Base-by-base conservation (phyloP, 1,140 invertebrate species). In the Tetramorium parvispinum region DNA sequence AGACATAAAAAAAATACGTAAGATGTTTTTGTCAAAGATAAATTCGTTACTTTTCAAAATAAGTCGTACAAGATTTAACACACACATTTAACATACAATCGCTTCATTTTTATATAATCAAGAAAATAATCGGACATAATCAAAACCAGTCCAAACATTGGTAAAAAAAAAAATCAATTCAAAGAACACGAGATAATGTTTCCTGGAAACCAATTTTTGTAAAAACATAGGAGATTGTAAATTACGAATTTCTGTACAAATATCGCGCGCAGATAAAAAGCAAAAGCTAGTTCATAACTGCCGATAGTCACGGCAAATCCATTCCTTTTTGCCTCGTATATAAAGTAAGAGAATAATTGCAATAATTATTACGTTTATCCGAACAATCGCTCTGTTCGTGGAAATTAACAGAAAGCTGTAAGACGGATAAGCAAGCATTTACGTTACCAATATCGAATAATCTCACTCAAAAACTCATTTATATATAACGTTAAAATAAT, bases 371-470 rank as follows among this genome's bases (percentile, higher is more conserved):
- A 18, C 18, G 37, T 43, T 73, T 82, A 57, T 71, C 24, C 24
- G 53, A 32, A 24, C 11, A 55, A 82, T 57, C 27, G 11, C 16
- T 71, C 51, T 21, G 16, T 70, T 81, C n/a, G 10, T 40, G 32
- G 21, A 71, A 43, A 71, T 82, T 73, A 82, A 82, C 37, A 73
- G 66, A 51, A 71, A 82, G 18, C 65, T 71, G 2, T 21, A 8
- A 70, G 32, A 37, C 4, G 43, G 18, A n/a, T 16, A 51, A 2
- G 24, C 37, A 21, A n/a, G 16, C 40, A 18, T 32, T 57, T 32
- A 32, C 32, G 3, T 32, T 11, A 73, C 2, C 24, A 27, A 18
- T 43, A 82, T 57, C 11, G 21, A 24, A 24, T 16, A 37, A 57
- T 46, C 11, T 73, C 37, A 71, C 24, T 46, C 10, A 21, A 32